Evolutionary conservation across 2,797 vertebrate species (phyloP), one percentile per base, ranked within the genome.

Genomic region (Cossypha niveicapilla): DNA sequence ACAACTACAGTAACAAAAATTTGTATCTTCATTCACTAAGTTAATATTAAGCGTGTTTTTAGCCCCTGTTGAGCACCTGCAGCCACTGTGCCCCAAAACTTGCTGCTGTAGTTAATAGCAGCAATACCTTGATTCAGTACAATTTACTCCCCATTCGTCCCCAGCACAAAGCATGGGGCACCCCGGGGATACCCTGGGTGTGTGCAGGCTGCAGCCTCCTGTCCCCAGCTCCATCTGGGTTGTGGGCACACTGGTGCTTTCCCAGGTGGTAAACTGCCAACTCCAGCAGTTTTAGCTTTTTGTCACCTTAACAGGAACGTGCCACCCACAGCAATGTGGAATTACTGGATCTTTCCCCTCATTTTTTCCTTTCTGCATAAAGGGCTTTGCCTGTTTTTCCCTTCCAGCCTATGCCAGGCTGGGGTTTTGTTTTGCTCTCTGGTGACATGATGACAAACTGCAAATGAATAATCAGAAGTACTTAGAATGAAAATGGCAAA

Each of bases 401-500:
- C 22, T 80, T 80, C n/a, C 58, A 51, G 51, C 35, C 90, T 63
- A 10, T 86, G 65, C 77, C 75, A 89, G 83, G 34, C 71, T 74
- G 63, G 28, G 42, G 67, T 92, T 93, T 94, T 93, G 90, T 95
- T 96, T 95, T 93, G 81, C 93, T 95, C 86, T 89, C 86, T 0
- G 1, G 63, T 93, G 93, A 94, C 78, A 94, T 6, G 86, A 87
- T 93, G 92, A 95, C 93, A 95, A 94, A 95, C 91, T 96, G 95
- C 85, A 94, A 95, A 86, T 88, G 92, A 95, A 95, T 92, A 86
- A 92, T 86, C 88, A 88, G 62, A 83, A 95, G 41, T 72, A 87
- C 54, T 94, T 94, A 87, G 94, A 96, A 94, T 92, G 67, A 89
- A 94, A 96, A 96, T 77, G 86, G 93, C 73, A 95, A 96, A 94